Percentiles rank a stretch among this genome's conserved stretches.
Evolutionary conservation across 2,888 invertebrate species (phyloP).

Genomic region (Pyrocoelia pectoralis): DNA sequence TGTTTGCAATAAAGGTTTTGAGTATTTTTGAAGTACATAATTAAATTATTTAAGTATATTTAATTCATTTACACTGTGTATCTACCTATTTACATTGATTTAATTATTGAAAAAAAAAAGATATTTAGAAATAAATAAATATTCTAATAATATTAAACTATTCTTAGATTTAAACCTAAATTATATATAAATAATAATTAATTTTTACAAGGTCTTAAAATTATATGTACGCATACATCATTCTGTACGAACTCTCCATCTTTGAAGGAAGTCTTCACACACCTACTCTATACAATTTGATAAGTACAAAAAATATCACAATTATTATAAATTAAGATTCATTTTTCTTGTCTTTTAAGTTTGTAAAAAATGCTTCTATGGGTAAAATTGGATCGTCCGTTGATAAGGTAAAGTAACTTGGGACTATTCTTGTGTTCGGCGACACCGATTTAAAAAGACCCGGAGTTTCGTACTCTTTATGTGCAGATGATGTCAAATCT

Average conservation of each 20-base stretch:
- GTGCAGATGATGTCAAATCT: slow-evolving; percentile 76
- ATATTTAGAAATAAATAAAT: too few relatives aligned
- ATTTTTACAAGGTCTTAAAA: too few relatives aligned
- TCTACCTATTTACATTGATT: too few relatives aligned
- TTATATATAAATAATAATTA: too few relatives aligned
- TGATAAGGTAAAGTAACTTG: slow-evolving; percentile 76
- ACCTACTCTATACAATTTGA: neutral
- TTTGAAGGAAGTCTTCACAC: too few relatives aligned
- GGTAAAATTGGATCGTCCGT: slow-evolving; percentile 83
- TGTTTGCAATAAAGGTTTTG: too few relatives aligned
- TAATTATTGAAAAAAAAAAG: too few relatives aligned
- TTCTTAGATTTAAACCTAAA: too few relatives aligned
- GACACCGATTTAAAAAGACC: slow-evolving; percentile 75
- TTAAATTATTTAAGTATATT: too few relatives aligned
- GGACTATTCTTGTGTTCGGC: slow-evolving; percentile 68
- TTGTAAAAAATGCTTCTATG: slow-evolving; percentile 82
- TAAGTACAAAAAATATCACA: neutral
- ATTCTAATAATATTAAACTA: too few relatives aligned
- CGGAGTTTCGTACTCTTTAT: slow-evolving; percentile 75
- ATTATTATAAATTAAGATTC: slow-evolving; percentile 11
- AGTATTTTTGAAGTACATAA: too few relatives aligned
- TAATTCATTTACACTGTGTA: too few relatives aligned
- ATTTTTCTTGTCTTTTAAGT: slow-evolving; percentile 61
- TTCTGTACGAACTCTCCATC: neutral
- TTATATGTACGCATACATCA: neutral